Evolutionary conservation across 2,113 vertebrate species (phyloP).

Genomic region (Periophthalmus modestus): DNA sequence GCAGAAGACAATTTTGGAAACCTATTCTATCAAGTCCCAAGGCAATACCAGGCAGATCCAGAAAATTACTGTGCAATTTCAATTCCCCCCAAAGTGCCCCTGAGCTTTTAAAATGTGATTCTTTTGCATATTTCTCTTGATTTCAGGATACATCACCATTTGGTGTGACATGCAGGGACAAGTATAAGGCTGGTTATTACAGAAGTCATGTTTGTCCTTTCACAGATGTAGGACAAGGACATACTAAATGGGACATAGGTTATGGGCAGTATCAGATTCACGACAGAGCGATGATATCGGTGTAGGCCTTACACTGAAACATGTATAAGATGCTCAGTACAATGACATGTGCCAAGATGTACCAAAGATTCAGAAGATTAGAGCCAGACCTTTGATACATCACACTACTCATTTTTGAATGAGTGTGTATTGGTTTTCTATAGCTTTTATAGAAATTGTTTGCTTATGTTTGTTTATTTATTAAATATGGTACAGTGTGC

Average conservation of each 20-base stretch:
- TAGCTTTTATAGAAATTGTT: too few relatives aligned
- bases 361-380: constrained; percentile 15
- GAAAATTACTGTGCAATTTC: background rate
- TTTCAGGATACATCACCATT: constrained; percentile 2
- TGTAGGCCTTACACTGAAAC: constrained; percentile 14
- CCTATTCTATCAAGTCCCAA: constrained; percentile 5
- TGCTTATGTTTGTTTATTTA: too few relatives aligned
- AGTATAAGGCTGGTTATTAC: background rate
- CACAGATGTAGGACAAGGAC: constrained; percentile 57
- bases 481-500: too few relatives aligned
- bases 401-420: too few relatives aligned
- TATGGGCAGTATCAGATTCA: constrained; percentile 39
- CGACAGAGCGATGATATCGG: constrained; percentile 26
- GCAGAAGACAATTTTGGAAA: background rate
- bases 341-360: constrained; percentile 5
- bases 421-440: too few relatives aligned
- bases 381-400: background rate
- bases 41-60: background rate
- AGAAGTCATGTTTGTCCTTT: constrained; percentile 30
- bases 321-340: constrained; percentile 11
- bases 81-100: constrained; percentile 2
- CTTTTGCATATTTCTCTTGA: constrained; percentile 2
- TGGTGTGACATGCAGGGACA: background rate
- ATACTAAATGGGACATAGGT: constrained; percentile 41
- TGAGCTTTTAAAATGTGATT: constrained; percentile 3